Evolutionary conservation across 2,113 vertebrate species (phyloP).

Genomic region (Mormyrus iriodes): DNA sequence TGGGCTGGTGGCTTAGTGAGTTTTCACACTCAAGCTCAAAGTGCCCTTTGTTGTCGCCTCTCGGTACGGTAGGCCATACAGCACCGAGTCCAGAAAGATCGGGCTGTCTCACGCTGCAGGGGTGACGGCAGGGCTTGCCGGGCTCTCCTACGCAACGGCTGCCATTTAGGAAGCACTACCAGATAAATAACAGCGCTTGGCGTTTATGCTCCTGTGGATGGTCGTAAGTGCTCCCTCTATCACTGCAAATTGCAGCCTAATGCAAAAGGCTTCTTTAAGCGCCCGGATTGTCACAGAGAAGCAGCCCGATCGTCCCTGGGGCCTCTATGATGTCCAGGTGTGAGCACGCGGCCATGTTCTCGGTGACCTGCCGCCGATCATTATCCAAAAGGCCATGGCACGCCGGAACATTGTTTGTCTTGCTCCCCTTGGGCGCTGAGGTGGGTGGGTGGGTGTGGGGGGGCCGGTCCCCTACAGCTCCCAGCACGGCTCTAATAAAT

Average conservation of each 20-base stretch:
- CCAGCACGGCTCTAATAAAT: slow-evolving; percentile 26
- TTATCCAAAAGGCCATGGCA: slow-evolving; percentile 3
- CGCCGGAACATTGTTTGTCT: slow-evolving; percentile 20
- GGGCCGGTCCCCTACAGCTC: neutral
- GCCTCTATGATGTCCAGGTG: neutral
- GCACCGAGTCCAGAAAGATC: neutral
- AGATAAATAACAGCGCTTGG: neutral
- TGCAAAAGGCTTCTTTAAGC: neutral
- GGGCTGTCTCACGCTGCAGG: neutral
- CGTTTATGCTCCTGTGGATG: neutral
- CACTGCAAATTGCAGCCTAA: slow-evolving; percentile 12
- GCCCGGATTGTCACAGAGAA: neutral
- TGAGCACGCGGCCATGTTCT: neutral
- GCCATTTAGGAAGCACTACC: slow-evolving; percentile 7
- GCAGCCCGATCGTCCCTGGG: neutral
- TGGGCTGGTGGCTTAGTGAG: neutral
- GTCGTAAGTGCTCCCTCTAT: slow-evolving; percentile 3
- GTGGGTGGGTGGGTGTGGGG: slow-evolving; percentile 1
- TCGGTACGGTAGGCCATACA: neutral
- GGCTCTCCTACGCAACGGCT: neutral
- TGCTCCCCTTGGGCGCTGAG: slow-evolving; percentile 18
- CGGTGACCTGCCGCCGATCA: neutral
- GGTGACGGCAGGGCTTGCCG: neutral
- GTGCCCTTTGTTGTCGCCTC: neutral
- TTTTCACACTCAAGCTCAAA: neutral